Percentiles rank a stretch among this genome's conserved stretches.
Conservation (phyloP, 1,140 invertebrate genomes). For the Drosophila gunungcola region DNA sequence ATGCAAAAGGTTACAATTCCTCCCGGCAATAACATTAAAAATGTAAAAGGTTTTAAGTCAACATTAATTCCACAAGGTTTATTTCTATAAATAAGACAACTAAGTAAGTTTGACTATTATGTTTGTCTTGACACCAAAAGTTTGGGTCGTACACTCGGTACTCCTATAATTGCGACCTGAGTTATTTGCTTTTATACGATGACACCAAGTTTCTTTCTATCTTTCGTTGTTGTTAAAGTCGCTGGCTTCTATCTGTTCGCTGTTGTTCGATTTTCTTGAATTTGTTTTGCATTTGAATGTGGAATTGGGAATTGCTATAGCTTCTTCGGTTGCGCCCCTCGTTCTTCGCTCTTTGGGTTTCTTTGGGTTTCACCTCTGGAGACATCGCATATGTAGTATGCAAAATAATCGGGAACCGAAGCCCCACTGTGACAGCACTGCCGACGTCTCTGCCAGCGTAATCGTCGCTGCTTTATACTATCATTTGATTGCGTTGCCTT, state of each 20-base stretch:
- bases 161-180: constrained; percentile 11
- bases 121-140: constrained; percentile 3
- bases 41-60: no score
- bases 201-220: constrained; percentile 51
- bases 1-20: no score
- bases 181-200: constrained; percentile 30
- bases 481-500: constrained; percentile 72
- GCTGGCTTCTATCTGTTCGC: constrained; percentile 34
- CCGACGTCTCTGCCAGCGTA: constrained; percentile 54
- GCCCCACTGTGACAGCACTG: constrained; percentile 17
- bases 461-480: constrained; percentile 81
- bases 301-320: constrained; percentile 75
- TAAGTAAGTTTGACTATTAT: no score
- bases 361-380: constrained; percentile 71
- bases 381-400: constrained; percentile 56
- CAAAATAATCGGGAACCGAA: constrained; percentile 68
- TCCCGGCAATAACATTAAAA: no score
- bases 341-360: constrained; percentile 14
- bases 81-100: background rate
- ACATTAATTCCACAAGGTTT: background rate
- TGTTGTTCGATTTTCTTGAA: constrained; percentile 74
- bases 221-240: constrained; percentile 8
- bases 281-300: constrained; percentile 75
- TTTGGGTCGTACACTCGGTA: background rate
- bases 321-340: constrained; percentile 56